Evolutionary conservation across 2,888 invertebrate genomes (phyloP).

Genomic region (Cynaeus angustus): DNA sequence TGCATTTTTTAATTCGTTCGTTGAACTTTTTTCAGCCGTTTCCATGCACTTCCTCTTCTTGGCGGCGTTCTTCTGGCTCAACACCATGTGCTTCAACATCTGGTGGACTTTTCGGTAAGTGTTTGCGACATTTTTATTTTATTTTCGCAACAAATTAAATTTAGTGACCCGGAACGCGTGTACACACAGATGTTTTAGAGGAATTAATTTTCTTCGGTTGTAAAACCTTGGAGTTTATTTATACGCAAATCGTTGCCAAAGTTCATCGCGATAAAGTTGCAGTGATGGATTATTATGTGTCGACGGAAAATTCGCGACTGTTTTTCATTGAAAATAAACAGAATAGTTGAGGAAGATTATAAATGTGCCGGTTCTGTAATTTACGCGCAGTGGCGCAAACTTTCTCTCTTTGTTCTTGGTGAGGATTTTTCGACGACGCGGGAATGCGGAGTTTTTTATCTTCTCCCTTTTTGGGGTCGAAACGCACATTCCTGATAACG

Average conservation of each 20-base stretch:
- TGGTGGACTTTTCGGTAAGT: slow-evolving; percentile 95
- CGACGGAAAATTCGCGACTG: not conserved
- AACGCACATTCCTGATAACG: slow-evolving; percentile 4
- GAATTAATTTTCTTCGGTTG: slow-evolving; percentile 19
- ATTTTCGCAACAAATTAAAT: slow-evolving; percentile 37
- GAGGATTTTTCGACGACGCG: not conserved
- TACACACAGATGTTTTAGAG: slow-evolving; percentile 28
- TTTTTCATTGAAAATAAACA: not conserved
- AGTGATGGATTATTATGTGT: not conserved
- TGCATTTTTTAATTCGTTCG: slow-evolving; percentile 12
- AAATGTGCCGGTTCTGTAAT: too few species aligned
- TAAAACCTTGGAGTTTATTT: slow-evolving; percentile 33
- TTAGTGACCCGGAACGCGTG: slow-evolving; percentile 27
- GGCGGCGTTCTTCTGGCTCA: slow-evolving; percentile 94
- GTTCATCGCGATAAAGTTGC: slow-evolving; percentile 32
- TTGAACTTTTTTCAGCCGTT: slow-evolving; percentile 78
- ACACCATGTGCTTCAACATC: slow-evolving; percentile 95
- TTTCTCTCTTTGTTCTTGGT: not conserved
- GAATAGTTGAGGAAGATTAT: too few species aligned
- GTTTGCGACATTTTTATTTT: slow-evolving; percentile 12
- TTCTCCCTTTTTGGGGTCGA: not conserved
- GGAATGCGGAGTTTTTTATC: not conserved
- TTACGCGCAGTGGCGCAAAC: too few species aligned
- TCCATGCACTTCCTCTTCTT: slow-evolving; percentile 91
- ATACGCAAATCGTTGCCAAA: slow-evolving; percentile 30